phyloP scores from a whole-genome alignment of 2,113 vertebrate species.

The Lonchura striata region DNA sequence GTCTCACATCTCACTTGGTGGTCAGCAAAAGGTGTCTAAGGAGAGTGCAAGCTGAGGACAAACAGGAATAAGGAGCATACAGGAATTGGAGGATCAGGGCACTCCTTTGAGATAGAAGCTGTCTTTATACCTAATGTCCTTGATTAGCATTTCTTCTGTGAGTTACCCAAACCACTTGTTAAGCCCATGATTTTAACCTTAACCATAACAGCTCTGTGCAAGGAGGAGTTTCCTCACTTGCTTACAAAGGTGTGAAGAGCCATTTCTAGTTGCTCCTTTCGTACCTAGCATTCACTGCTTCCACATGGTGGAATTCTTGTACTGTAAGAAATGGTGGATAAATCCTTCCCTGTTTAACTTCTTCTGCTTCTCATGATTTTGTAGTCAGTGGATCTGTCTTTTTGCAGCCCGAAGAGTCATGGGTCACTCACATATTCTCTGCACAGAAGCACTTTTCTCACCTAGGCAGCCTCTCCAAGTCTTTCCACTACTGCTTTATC shows the following conservation, averaged over 20 bases:
- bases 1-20: background rate
- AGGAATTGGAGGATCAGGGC: background rate
- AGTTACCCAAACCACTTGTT: background rate
- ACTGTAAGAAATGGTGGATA: background rate
- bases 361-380: background rate
- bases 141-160: background rate
- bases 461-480: background rate
- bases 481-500: background rate
- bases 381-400: background rate
- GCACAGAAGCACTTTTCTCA: background rate
- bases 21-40: background rate
- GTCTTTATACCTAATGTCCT: background rate
- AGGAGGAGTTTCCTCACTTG: background rate
- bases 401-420: background rate
- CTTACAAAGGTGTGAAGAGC: background rate
- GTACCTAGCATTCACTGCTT: background rate
- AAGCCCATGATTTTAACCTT: background rate
- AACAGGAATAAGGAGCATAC: background rate
- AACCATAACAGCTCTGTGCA: background rate
- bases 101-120: background rate
- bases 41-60: background rate
- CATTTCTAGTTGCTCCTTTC: background rate
- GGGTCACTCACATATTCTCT: background rate
- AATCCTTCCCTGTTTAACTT: background rate
- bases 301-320: background rate